These are phyloP conservation scores for Calameuta idolon DNA, from an alignment of 2,888 invertebrate genomes.

Conservation along the genomic window DNA sequence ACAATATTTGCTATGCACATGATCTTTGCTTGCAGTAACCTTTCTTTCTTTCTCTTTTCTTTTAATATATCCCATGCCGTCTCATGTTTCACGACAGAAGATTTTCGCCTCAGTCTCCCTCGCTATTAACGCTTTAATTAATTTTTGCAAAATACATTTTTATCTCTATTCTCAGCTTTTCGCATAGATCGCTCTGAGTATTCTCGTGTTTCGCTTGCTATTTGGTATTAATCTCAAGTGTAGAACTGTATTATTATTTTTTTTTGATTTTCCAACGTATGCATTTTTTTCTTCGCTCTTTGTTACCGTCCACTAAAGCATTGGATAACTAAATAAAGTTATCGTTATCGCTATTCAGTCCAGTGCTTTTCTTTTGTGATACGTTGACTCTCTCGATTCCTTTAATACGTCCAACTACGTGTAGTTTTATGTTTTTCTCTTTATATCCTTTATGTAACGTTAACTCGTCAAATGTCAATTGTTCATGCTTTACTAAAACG, in stretches of 20 bases:
- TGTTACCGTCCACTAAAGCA: not conserved
- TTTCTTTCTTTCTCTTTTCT: constrained; percentile 17
- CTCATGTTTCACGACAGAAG: constrained; percentile 39
- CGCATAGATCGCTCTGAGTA: not conserved
- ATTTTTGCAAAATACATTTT: constrained; percentile 20
- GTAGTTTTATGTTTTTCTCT: not conserved
- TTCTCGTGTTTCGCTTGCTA: not conserved
- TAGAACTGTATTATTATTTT: not conserved
- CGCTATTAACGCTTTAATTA: constrained; percentile 24
- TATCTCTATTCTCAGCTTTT: constrained; percentile 19
- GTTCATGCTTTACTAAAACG: not conserved
- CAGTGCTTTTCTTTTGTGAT: not conserved
- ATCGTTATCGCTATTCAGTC: not conserved
- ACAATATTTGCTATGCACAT: constrained; percentile 19
- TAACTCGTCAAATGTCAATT: not conserved
- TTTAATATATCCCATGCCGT: constrained; percentile 24
- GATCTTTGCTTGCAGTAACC: constrained; percentile 14
- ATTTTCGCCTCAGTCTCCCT: constrained; percentile 24
- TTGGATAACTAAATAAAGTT: not conserved
- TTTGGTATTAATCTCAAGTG: not conserved
- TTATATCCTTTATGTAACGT: not conserved
- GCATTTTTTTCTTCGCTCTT: constrained; percentile 7
- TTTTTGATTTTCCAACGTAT: constrained; percentile 20
- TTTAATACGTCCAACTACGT: not conserved
- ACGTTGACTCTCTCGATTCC: not conserved